phyloP scores from a whole-genome alignment of 2,797 vertebrate species.

The Malurus leucopterus region DNA sequence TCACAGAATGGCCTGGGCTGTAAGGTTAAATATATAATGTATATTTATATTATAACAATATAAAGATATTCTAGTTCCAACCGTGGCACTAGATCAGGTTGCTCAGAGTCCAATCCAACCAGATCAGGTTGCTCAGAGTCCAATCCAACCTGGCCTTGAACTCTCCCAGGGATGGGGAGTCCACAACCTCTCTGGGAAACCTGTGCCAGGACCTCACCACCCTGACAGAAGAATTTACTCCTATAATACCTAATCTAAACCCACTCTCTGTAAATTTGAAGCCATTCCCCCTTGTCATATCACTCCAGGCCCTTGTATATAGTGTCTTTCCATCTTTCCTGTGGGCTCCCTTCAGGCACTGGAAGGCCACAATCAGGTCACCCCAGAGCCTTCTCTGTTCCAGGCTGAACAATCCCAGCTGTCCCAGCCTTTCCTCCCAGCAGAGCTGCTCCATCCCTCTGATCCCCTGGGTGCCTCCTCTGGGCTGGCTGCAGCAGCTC shows the following conservation, averaged over 20 bases:
- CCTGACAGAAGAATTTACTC: not conserved
- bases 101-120: not conserved
- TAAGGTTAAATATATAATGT: not conserved
- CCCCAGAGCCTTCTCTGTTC: accelerated
- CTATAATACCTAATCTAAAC: not conserved
- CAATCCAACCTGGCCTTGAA: not conserved
- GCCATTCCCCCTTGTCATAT: not conserved
- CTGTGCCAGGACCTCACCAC: not conserved
- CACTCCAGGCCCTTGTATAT: not conserved
- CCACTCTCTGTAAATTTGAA: not conserved
- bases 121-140: not conserved
- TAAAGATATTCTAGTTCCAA: not conserved
- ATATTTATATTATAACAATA: too few species aligned
- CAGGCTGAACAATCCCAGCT: accelerated
- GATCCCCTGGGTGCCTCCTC: not conserved
- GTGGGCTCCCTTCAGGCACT: accelerated
- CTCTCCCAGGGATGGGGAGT: accelerated
- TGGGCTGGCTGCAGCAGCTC: not conserved
- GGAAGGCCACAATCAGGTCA: accelerated
- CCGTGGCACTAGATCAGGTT: not conserved
- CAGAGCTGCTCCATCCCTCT: not conserved
- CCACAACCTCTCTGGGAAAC: not conserved
- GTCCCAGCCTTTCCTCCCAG: not conserved
- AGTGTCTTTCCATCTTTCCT: not conserved
- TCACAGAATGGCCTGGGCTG: not conserved